Evolutionary conservation across 2,888 invertebrate genomes (phyloP).

Genomic region (Chymomyza fuscimana): DNA sequence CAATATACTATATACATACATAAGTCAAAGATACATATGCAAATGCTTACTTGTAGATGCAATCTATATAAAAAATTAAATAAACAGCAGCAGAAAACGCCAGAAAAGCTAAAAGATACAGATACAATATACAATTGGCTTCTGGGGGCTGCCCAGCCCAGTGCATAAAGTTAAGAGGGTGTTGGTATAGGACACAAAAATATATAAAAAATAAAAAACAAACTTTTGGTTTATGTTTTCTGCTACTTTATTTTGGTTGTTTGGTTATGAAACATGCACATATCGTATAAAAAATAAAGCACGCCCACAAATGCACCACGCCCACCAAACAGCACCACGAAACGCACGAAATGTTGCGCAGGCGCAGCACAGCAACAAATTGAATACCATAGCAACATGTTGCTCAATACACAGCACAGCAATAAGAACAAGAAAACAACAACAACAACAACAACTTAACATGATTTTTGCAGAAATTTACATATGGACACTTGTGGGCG

Average conservation of each 20-base stretch:
- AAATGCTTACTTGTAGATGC: constrained; percentile 7
- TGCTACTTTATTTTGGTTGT: constrained; percentile 31
- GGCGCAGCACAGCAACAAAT: constrained; percentile 59
- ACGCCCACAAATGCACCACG: constrained; percentile 54
- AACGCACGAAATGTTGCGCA: constrained; percentile 45
- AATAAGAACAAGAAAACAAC: constrained; percentile 8
- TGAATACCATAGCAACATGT: constrained; percentile 16
- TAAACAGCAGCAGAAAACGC: constrained; percentile 26
- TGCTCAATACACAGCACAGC: constrained; percentile 19
- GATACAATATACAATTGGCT: constrained; percentile 24
- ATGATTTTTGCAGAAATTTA: constrained; percentile 76
- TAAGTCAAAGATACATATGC: constrained; percentile 1
- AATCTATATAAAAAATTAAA: not conserved
- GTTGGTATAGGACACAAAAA: constrained; percentile 49
- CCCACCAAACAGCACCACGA: constrained; percentile 35
- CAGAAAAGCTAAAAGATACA: constrained; percentile 16
- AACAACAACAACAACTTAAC: constrained; percentile 37
- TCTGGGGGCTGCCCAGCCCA: constrained; percentile 37
- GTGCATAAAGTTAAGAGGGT: constrained; percentile 25
- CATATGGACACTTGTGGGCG: constrained; percentile 79
- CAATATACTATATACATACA: constrained; percentile 7
- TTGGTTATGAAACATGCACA: constrained; percentile 12
- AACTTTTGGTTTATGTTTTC: constrained; percentile 36
- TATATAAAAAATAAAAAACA: constrained; percentile 22
- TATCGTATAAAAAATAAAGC: constrained; percentile 16